Conservation (phyloP, 2,888 invertebrate species). For the Eilema griseolum region DNA sequence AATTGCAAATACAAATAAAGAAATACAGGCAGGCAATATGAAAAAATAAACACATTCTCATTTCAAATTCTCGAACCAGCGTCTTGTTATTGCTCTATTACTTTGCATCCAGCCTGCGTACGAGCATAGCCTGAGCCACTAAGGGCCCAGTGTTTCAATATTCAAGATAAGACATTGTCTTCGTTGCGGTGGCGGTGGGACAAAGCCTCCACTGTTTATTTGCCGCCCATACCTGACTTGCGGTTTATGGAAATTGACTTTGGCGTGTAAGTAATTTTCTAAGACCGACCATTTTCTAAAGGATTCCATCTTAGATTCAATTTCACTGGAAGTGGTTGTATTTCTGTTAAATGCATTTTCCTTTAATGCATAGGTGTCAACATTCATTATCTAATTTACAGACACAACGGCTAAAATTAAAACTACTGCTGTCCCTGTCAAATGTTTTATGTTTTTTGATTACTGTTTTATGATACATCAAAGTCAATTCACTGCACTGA, state of each 20-base stretch:
- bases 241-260: constrained; percentile 80
- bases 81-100: constrained; percentile 1
- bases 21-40: background rate
- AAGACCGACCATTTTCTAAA: constrained; percentile 75
- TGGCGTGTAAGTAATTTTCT: constrained; percentile 85
- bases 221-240: constrained; percentile 76
- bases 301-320: constrained; percentile 52
- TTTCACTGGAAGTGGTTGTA: constrained; percentile 42
- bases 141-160: constrained; percentile 57
- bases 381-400: too few species aligned
- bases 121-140: constrained; percentile 9
- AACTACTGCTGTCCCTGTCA: too few species aligned
- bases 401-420: too few species aligned
- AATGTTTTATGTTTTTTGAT: too few species aligned
- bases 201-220: constrained; percentile 80
- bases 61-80: background rate
- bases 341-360: too few species aligned
- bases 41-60: background rate
- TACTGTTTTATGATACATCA: too few species aligned
- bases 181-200: constrained; percentile 76
- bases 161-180: constrained; percentile 76
- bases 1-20: background rate
- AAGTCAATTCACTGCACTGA: too few species aligned
- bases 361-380: too few species aligned
- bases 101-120: background rate